Evolutionary conservation across 2,888 invertebrate species (phyloP), one percentile per base, ranked within the genome.

Genomic region (Smittia sp.): DNA sequence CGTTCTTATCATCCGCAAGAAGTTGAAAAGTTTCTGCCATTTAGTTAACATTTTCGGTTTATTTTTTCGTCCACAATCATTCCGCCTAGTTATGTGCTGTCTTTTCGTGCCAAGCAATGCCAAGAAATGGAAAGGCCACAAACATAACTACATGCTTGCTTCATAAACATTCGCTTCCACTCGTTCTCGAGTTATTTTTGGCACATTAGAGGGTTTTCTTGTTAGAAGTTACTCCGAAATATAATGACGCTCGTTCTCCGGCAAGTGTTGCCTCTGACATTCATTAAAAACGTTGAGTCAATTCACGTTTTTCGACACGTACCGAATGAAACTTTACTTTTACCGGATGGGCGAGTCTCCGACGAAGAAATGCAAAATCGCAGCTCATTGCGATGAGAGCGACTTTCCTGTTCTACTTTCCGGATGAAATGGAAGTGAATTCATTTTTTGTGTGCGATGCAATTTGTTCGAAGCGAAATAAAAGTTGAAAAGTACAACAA

Each of bases 11-110:
- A 58, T 58, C 22, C 22, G 15, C 15, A 18, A 18, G 22, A 58
- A 69, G 69, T 52, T 69, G 52, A 69, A 69, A 69, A 69, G 69
- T 69, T 69, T 69, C 6, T 69, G 69, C 54, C 54, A 69, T 69
- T 69, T 69, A 69, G 54, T 69, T 69, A 67, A 24, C 69, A 27
- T 69, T 67, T 67, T 67, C 32, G 25, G 32, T n/a, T 15, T 15
- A 9, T 65, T 32, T 18, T 46, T 46, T 18, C 58, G 18, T 20
- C 58, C 18, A 18, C 18, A 15, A 25, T 27, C 63, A n/a, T 63
- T 58, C 20, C 22, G 9, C 9, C 20, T 58, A 18, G 20, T 58
- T 15, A 54, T 54, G 11, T 18, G 52, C 52, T 3, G 15, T 15
- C 52, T 52, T 52, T 9, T 52, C 39, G 7, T 3, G 32, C 32